Evolutionary conservation across 30 jellyfish, hydroid and myxozoan genomes (phyloP), one percentile per base, ranked within the genome.

Genomic region (Catostylus mosaicus): DNA sequence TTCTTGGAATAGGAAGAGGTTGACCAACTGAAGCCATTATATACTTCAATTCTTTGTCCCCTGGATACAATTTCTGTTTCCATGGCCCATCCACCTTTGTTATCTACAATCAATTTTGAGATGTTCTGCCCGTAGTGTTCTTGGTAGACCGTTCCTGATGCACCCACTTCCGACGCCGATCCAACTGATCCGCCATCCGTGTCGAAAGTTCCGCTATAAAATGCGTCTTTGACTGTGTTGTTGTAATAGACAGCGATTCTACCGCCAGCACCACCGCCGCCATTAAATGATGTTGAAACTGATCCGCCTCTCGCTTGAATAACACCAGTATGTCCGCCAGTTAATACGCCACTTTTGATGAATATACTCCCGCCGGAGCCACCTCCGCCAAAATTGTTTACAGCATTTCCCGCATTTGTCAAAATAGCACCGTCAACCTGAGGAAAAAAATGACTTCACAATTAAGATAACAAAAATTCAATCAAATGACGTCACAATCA

Each of bases 211-310:
- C 93, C 93, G n/a, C 62, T 69, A 38, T 69, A 83, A 26, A 83
- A 83, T 11, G 87, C 67, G 40, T 83, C 93, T 61, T 63, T 69
- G 51, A 57, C 52, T 30, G 93, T 50, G 71, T 83, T 83, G 52
- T 83, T 83, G 31, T 83, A 83, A 34, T 83, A 83, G 26, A 75
- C 87, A 10, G 93, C 93, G 30, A 83, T 57, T 47, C 93, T 62
- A 0, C 93, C 93, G 7, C 93, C 93, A 54, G 93, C 86, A 38
- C 93, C 93, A 34, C 93, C 93, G 23, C 93, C 93, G 8, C 93
- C 93, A 10, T 71, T 70, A 18, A 23, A 45, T 2, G 82, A 71
- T 26, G 86, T 30, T 7, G 82, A 38, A 1, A 73, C 93, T 5
- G 85, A 30, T 31, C 93, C 93, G 40, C 93, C 93, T 35, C 27